Evolutionary conservation across 2,797 vertebrate species (phyloP), one percentile per base, ranked within the genome.

Genomic region (Prunella strophiata): DNA sequence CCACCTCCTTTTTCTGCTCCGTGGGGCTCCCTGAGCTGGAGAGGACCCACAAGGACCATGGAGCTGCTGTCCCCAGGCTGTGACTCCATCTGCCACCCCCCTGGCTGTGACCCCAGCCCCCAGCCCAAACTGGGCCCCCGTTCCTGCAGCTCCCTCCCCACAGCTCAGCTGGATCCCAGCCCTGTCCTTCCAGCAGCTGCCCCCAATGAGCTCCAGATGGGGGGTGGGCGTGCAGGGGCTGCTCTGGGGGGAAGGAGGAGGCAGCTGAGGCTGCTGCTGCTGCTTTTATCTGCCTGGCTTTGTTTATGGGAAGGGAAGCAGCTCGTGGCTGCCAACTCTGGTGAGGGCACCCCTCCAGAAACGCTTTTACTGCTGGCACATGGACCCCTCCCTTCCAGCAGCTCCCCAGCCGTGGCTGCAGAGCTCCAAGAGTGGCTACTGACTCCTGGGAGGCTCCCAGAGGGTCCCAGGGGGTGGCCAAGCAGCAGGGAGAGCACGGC

Each of bases 131-230:
- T 0, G 22, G 43, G 73, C n/a, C 87, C 81, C 74, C 8, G 7
- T 18, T 32, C 5, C 0, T 3, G 9, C 48, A 3, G 1, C n/a
- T n/a, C n/a, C n/a, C n/a, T n/a, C n/a, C n/a, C n/a, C n/a, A n/a
- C 48, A 3, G 1, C 83, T 89, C 94, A 93, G 95, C 92, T 90
- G 85, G 47, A 89, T 92, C 91, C 71, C 96, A 93, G 91, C 76
- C 66, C 16, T 3, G 0, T 68, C 70, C 78, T 68, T 27, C 36
- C 78, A 47, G 77, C 95, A 92, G 87, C 96, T 68, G 96, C 34
- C 73, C 85, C 63, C 91, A 50, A 70, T 55, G 88, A 91, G 77
- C 94, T 96, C 96, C 96, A 96, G 95, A 92, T 96, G 95, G 20
- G 2, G 81, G 77, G 10, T 65, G 93, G 91, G 61, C 1, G 86